Evolutionary conservation across 2,797 vertebrate species (phyloP), one percentile per base, ranked within the genome.

Genomic region (Semaprochilodus insignis): DNA sequence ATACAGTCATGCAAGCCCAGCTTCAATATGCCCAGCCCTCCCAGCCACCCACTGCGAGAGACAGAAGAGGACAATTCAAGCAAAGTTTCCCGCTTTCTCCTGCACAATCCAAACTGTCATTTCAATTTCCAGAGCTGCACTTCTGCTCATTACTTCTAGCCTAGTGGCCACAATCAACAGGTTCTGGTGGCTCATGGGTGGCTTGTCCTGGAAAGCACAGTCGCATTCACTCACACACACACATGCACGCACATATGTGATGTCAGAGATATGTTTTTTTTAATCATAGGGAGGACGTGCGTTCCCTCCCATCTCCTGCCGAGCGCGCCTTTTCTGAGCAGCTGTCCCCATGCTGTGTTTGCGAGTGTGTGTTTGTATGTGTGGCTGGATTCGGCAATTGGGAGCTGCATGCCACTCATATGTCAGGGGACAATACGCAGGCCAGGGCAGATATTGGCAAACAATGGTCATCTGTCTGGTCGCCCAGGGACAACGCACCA

Each of bases 381-480:
- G 75, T 70, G 85, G 65, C 73, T 67, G 63, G 60, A 86, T 54
- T 80, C 67, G 3, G 79, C 78, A 82, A 87, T 86, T 80, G 84
- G 75, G 80, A 85, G 74, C 75, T 51, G 66, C 85, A 88, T 89
- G 87, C 78, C 83, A 83, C 84, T 88, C 86, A 86, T 74, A 90
- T 88, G 87, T 85, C 88, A 87, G 74, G 55, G 71, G 83, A 87
- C 90, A 91, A 90, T 89, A 67, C 59, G 54, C 81, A 40, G 87
- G 78, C 75, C 80, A 80, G 77, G 80, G 83, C 86, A 89, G 87
- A 91, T 88, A 90, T 88, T 87, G 82, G 74, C 48, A 81, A 90
- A 91, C 91, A 91, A 91, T 91, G 83, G 87, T 87, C 80, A 89
- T 88, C 85, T 88, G 90, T 90, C 81, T 90, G 80, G 83, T 87